These are phyloP conservation scores for Calameuta idolon DNA, from an alignment of 2,888 invertebrate species.

Conservation along the genomic window DNA sequence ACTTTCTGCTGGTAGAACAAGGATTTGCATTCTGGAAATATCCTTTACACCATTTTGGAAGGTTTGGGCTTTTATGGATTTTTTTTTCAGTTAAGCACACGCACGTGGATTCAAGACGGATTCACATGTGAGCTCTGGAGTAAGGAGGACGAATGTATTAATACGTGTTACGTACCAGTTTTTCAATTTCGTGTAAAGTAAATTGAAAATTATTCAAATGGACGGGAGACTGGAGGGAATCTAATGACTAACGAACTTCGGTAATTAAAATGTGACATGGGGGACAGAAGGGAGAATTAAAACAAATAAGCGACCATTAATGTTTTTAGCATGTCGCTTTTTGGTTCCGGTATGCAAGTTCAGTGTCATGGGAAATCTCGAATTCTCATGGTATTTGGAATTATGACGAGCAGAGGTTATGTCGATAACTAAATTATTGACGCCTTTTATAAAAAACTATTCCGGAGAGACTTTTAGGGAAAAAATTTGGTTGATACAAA, in stretches of 20 bases:
- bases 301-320: not conserved
- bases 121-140: not conserved
- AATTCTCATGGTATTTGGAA: not conserved
- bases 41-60: not conserved
- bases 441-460: not conserved
- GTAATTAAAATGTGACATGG: slow-evolving; percentile 15
- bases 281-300: not conserved
- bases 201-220: not conserved
- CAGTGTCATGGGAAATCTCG: not conserved
- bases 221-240: not conserved
- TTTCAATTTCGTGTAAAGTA: too few species aligned
- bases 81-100: not conserved
- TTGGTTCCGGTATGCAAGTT: not conserved
- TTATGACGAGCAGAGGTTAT: not conserved
- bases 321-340: not conserved
- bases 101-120: not conserved
- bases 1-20: not conserved
- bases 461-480: not conserved
- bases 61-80: not conserved
- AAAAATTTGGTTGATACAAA: not conserved
- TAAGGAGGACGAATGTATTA: not conserved
- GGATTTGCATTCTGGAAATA: not conserved
- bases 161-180: too few species aligned
- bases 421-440: not conserved
- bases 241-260: slow-evolving; percentile 20